Evolutionary conservation across 2,113 vertebrate species (phyloP).

Genomic region (Emydura subglobosa): DNA sequence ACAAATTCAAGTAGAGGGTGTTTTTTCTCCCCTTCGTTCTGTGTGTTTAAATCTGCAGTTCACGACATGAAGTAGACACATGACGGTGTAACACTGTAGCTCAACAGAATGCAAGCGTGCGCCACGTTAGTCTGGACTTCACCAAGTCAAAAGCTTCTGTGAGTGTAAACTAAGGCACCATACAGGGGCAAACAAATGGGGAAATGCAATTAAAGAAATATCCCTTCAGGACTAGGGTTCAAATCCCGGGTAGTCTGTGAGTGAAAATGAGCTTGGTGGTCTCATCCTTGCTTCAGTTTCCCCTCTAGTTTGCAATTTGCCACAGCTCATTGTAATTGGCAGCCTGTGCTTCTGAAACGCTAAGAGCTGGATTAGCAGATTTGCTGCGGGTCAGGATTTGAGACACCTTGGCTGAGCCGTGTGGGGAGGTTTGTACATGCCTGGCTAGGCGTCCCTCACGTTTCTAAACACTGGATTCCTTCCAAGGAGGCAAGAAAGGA

Average conservation of each 20-base stretch:
- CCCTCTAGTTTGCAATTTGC: neutral
- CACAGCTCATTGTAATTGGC: neutral
- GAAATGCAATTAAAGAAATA: slow-evolving; percentile 26
- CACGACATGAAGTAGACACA: neutral
- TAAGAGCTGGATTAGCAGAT: neutral
- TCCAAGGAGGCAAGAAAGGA: neutral
- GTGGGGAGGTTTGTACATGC: neutral
- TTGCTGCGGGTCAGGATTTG: neutral
- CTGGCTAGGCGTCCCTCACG: neutral
- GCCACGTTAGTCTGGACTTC: neutral
- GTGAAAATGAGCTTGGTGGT: neutral
- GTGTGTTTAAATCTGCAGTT: neutral
- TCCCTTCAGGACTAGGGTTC: neutral
- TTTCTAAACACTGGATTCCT: neutral
- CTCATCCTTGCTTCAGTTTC: neutral
- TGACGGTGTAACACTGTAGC: neutral
- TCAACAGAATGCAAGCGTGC: neutral
- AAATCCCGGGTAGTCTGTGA: neutral
- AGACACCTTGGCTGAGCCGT: neutral
- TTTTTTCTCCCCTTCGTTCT: neutral
- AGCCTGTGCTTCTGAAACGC: neutral
- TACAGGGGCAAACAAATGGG: neutral
- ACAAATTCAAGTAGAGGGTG: neutral
- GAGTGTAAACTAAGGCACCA: neutral
- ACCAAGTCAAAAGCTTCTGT: neutral